A percentile compares a stretch with the other conserved stretches of the same genome.
These are phyloP conservation scores for Clytia hemisphaerica DNA, from an alignment of 30 jellyfish, hydroid and myxozoan species.

Conservation along the genomic window DNA sequence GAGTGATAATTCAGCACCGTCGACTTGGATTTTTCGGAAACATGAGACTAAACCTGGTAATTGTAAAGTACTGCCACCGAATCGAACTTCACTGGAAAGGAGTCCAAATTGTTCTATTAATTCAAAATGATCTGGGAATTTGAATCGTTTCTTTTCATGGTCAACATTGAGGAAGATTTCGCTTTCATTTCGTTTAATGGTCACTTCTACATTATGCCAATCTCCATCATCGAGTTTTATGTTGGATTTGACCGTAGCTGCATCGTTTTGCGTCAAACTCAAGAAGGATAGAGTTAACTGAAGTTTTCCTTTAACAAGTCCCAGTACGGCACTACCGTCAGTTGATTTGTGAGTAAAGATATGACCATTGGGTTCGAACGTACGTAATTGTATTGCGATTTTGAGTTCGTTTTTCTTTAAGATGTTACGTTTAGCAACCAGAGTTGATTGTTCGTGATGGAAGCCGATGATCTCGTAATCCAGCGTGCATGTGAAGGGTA, in stretches of 20 bases:
- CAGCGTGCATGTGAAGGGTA: constrained; percentile 39
- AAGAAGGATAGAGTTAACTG: constrained; percentile 48
- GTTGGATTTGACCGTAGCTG: constrained; percentile 25
- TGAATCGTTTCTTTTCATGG: constrained; percentile 13
- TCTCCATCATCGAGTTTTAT: constrained; percentile 64
- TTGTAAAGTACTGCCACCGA: constrained; percentile 76
- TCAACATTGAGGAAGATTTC: constrained; percentile 42
- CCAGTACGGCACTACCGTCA: constrained; percentile 58
- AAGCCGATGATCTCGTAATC: constrained; percentile 59
- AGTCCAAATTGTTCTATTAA: constrained; percentile 44
- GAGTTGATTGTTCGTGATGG: constrained; percentile 19
- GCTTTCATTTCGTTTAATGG: constrained; percentile 37
- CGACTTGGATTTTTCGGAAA: constrained; percentile 35
- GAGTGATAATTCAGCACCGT: constrained; percentile 36
- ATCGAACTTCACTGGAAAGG: constrained; percentile 28
- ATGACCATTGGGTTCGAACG: constrained; percentile 78
- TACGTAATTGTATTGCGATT: constrained; percentile 50
- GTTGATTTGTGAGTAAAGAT: constrained; percentile 58
- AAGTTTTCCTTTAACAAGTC: constrained; percentile 44
- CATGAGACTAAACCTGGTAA: constrained; percentile 85
- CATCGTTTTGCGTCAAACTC: constrained; percentile 42
- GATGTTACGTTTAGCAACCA: constrained; percentile 33
- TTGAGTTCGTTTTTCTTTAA: constrained; percentile 19
- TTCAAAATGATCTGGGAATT: constrained; percentile 47
- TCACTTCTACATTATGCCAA: constrained; percentile 67